These are phyloP conservation scores for Apodemus agrarius DNA, from an alignment of 2,797 vertebrate genomes.

Conservation along the genomic window DNA sequence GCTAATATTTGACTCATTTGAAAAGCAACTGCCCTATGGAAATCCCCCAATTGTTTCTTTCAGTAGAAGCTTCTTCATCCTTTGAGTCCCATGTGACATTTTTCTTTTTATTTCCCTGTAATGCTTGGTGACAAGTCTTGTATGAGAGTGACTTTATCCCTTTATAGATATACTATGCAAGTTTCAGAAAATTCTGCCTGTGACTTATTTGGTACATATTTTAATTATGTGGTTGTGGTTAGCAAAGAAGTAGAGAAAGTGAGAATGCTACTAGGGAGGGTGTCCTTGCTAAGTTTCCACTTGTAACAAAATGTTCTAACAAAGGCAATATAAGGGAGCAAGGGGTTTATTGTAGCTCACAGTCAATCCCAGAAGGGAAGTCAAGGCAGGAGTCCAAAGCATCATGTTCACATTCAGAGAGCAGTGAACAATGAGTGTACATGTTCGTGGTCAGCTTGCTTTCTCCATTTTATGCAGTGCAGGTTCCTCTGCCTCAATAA, in stretches of 20 bases:
- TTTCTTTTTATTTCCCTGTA: background rate
- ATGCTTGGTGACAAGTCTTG: background rate
- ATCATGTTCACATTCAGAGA: background rate
- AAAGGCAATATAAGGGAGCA: background rate
- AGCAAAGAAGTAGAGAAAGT: background rate
- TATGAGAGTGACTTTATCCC: background rate
- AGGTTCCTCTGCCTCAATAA: background rate
- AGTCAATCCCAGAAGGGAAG: background rate
- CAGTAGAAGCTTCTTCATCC: background rate
- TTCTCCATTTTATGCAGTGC: background rate
- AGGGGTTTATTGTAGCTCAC: background rate
- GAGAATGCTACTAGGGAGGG: background rate
- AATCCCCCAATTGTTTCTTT: background rate
- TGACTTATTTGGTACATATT: background rate
- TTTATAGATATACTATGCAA: background rate
- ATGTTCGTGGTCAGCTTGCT: background rate
- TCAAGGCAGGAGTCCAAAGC: background rate
- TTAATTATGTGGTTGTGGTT: constrained; percentile 2
- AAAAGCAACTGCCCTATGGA: background rate
- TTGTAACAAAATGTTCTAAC: background rate
- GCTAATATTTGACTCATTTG: background rate
- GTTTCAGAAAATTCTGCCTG: background rate
- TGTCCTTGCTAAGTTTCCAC: background rate
- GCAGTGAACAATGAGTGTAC: background rate
- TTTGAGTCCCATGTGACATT: background rate